A percentile compares a stretch with the other conserved stretches of the same genome.
phyloP scores from a whole-genome alignment of 2,888 invertebrate genomes.

The Flexamia atlantica region DNA sequence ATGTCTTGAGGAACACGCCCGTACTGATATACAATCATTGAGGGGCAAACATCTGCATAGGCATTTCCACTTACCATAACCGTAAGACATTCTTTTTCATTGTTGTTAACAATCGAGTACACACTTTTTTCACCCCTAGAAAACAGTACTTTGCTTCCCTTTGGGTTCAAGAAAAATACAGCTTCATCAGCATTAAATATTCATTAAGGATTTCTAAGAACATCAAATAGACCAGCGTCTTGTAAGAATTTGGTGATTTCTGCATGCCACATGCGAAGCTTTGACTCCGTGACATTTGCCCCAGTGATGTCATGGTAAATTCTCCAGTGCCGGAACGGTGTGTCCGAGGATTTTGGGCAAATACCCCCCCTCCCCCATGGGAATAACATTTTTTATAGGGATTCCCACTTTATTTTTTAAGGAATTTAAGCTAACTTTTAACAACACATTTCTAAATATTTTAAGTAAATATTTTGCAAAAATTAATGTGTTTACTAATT shows the following conservation, averaged over 20 bases:
- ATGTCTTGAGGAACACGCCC: constrained; percentile 67
- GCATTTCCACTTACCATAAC: constrained; percentile 68
- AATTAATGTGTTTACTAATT: too few relatives aligned
- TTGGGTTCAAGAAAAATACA: constrained; percentile 65
- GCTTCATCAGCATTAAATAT: constrained; percentile 65
- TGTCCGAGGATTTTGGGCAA: too few relatives aligned
- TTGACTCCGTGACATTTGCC: constrained; percentile 63
- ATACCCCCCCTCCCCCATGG: too few relatives aligned
- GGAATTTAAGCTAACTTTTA: too few relatives aligned
- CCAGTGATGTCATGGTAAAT: too few relatives aligned
- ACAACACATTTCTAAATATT: too few relatives aligned
- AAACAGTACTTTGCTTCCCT: constrained; percentile 65
- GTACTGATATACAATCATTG: constrained; percentile 67
- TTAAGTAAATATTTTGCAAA: too few relatives aligned
- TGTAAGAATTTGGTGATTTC: constrained; percentile 64
- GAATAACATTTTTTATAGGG: too few relatives aligned
- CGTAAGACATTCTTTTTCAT: constrained; percentile 72
- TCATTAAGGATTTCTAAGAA: constrained; percentile 64
- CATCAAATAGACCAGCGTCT: constrained; percentile 61
- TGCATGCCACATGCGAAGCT: constrained; percentile 64
- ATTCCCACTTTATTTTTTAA: too few relatives aligned
- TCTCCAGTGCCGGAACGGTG: too few relatives aligned
- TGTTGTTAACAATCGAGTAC: constrained; percentile 70
- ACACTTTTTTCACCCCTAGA: constrained; percentile 70
- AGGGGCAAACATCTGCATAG: constrained; percentile 55